Base-by-base conservation (phyloP, 1,140 invertebrate species). In the Scaptomyza graminum region DNA sequence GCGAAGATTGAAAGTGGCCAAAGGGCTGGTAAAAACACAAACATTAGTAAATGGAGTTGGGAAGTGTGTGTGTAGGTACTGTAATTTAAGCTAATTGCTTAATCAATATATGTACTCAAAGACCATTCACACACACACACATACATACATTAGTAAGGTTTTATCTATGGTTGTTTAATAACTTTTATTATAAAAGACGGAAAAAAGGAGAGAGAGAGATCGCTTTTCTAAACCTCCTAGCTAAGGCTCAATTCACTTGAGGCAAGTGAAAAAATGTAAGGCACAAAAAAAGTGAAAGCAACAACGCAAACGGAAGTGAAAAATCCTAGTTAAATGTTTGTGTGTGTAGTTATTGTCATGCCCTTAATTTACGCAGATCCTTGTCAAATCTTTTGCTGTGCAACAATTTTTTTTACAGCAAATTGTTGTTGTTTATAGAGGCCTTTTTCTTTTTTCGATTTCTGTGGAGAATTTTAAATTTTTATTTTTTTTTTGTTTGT, bases 61-160 rank as follows among this genome's bases (percentile, higher is more conserved):
- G 28, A 22, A 22, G 61, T 79, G 67, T 70, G 34, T 79, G 60
- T 84, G 50, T 61, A 55, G 49, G 54, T 52, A 46, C 76, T 85
- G 81, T 85, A 84, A 87, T 77, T 77, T 66, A 51, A 71, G 68
- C 74, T 85, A 85, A 85, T 87, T 87, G 81, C 70, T 81, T 87
- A 85, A 85, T 85, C 82, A 87, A 85, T 85, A 85, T 67, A 50
- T 12, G 50, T 4, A 43, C 41, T 12, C n/a, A 15, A 34, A 9
- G 7, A 34, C 31, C 22, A n/a, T n/a, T 5, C 41, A 28, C 55
- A 43, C 9, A 75, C 55, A 56, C 61, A 72, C 1, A 31, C 5
- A 31, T 31, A 31, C 1, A 5, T 31, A 31, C 18, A 22, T 3
- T 3, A 3, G 18, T 22, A 22, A 3, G 18, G 18, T 22, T 22